Conservation (phyloP, 2,888 invertebrate species). For the Galeopsomyia nigrocyanea region DNA sequence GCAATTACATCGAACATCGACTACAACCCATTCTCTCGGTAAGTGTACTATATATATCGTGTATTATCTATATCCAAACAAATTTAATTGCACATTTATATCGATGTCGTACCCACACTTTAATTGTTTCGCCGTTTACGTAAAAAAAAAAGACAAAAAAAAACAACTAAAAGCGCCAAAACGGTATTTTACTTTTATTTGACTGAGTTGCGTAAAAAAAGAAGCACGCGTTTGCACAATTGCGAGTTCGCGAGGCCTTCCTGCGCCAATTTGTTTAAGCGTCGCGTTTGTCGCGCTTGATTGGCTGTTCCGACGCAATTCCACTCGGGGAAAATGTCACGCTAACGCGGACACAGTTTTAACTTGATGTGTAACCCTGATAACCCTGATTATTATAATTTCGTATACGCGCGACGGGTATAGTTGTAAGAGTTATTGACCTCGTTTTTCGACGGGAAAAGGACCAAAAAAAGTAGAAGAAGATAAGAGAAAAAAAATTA, state of each 20-base stretch:
- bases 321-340: too few relatives aligned
- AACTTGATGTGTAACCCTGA: too few relatives aligned
- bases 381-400: background rate
- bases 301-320: too few relatives aligned
- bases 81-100: background rate
- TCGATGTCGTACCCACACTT: too few relatives aligned
- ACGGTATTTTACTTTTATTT: background rate
- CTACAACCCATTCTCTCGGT: slow-evolving; percentile 63
- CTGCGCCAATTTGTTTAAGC: too few relatives aligned
- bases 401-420: background rate
- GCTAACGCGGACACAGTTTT: too few relatives aligned
- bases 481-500: background rate
- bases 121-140: slow-evolving; percentile 8
- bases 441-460: too few relatives aligned
- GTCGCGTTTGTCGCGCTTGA: too few relatives aligned
- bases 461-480: slow-evolving; percentile 10
- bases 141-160: too few relatives aligned
- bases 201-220: slow-evolving; percentile 17
- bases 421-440: background rate
- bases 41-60: slow-evolving; percentile 50
- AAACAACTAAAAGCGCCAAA: too few relatives aligned
- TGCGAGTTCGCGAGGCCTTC: background rate
- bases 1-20: slow-evolving; percentile 64
- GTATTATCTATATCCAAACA: background rate
- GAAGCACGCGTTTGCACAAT: slow-evolving; percentile 1